Evolutionary conservation across 1,140 invertebrate genomes (phyloP).

Genomic region (Rhizoglyphus robini): DNA sequence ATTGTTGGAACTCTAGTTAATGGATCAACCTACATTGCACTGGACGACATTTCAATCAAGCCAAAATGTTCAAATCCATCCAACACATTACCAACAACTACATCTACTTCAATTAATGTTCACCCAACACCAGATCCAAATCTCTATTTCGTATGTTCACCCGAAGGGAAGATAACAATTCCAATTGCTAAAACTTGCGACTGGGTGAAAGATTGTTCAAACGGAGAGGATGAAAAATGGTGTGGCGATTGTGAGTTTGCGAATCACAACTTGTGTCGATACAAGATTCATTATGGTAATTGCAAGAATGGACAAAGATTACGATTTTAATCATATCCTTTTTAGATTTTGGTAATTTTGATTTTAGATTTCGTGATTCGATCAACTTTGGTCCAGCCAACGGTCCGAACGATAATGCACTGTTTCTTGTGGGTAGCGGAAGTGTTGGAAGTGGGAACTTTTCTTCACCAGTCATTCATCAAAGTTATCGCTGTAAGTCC

Average conservation of each 20-base stretch:
- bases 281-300: background rate
- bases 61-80: background rate
- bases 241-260: background rate
- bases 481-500: background rate
- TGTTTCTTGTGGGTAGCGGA: background rate
- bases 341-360: background rate
- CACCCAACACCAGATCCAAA: background rate
- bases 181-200: background rate
- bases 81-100: background rate
- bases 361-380: background rate
- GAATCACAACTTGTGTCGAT: background rate
- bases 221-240: constrained; percentile 2
- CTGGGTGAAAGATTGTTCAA: background rate
- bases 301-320: background rate
- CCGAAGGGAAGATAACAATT: background rate
- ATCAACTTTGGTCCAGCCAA: background rate
- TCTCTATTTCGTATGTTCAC: background rate
- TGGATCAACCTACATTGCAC: background rate
- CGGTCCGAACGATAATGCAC: background rate
- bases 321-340: background rate
- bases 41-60: background rate
- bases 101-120: background rate
- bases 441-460: background rate
- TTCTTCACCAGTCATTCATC: background rate
- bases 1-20: constrained; percentile 21